phyloP scores from a whole-genome alignment of 2,888 invertebrate species.

The Drosophila vallismaia region DNA sequence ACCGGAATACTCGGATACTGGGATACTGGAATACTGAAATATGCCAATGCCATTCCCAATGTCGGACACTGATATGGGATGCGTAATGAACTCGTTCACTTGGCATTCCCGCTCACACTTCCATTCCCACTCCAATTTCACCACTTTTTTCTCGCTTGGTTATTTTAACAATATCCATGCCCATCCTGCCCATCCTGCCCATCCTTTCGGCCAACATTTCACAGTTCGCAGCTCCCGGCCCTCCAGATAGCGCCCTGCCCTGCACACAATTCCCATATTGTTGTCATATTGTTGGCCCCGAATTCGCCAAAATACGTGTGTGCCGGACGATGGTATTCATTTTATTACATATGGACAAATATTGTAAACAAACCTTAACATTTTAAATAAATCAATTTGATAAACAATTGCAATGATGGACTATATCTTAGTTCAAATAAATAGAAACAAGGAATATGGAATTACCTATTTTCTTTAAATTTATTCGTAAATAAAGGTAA shows the following conservation, averaged over 20 bases:
- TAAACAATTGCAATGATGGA: too few relatives aligned
- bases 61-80: constrained; percentile 36
- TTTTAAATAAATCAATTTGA: too few relatives aligned
- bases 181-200: constrained; percentile 10
- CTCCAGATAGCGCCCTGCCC: constrained; percentile 20
- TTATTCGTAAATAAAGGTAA: too few relatives aligned
- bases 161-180: constrained; percentile 56
- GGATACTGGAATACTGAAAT: constrained; percentile 5
- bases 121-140: neutral
- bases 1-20: constrained; percentile 4
- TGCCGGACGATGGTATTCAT: neutral
- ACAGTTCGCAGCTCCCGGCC: constrained; percentile 11
- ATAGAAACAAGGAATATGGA: too few relatives aligned
- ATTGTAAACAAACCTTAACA: too few relatives aligned
- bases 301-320: neutral
- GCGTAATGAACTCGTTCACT: constrained; percentile 71
- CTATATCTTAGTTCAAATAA: too few relatives aligned
- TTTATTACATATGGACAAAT: neutral
- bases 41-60: constrained; percentile 25
- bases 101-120: constrained; percentile 2
- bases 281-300: constrained; percentile 52
- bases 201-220: constrained; percentile 14
- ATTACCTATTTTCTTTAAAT: too few relatives aligned
- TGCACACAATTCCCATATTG: constrained; percentile 42
- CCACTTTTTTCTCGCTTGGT: constrained; percentile 32